Evolutionary conservation across 1,140 invertebrate genomes (phyloP).

Genomic region (Phthorimaea operculella): DNA sequence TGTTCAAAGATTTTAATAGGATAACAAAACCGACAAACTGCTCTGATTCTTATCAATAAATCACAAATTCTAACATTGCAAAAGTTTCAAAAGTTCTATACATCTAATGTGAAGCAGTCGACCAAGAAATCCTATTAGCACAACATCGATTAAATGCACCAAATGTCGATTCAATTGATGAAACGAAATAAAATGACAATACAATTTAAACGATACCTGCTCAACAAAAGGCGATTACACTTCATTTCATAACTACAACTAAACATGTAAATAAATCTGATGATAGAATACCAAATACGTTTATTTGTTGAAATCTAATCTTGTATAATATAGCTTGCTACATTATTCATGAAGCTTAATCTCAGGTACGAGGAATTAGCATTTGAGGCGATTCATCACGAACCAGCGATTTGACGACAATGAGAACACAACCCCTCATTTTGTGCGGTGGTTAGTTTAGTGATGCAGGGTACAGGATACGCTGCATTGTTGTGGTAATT

Average conservation of each 20-base stretch:
- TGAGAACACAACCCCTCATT: conserved; percentile 43
- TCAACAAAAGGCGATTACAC: neutral
- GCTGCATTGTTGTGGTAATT: too few relatives aligned
- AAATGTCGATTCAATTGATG: too few relatives aligned
- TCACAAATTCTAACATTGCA: too few relatives aligned
- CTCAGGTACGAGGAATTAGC: conserved; percentile 35
- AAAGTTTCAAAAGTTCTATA: too few relatives aligned
- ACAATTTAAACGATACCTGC: neutral
- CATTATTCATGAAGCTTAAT: conserved; percentile 11
- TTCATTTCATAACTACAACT: neutral
- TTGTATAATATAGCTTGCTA: neutral
- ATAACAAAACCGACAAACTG: too few relatives aligned
- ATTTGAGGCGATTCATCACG: conserved; percentile 15
- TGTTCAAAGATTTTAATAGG: too few relatives aligned
- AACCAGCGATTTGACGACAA: conserved; percentile 19
- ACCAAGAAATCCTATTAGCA: too few relatives aligned
- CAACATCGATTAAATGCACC: too few relatives aligned
- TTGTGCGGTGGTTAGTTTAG: conserved; percentile 28
- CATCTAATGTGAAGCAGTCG: too few relatives aligned
- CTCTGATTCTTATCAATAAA: too few relatives aligned
- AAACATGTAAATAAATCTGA: neutral
- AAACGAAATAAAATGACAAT: too few relatives aligned
- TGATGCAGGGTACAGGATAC: too few relatives aligned
- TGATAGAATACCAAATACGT: neutral
- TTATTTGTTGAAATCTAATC: neutral